Evolutionary conservation across 2,797 vertebrate species (phyloP).

Genomic region (Lagodon rhomboides): DNA sequence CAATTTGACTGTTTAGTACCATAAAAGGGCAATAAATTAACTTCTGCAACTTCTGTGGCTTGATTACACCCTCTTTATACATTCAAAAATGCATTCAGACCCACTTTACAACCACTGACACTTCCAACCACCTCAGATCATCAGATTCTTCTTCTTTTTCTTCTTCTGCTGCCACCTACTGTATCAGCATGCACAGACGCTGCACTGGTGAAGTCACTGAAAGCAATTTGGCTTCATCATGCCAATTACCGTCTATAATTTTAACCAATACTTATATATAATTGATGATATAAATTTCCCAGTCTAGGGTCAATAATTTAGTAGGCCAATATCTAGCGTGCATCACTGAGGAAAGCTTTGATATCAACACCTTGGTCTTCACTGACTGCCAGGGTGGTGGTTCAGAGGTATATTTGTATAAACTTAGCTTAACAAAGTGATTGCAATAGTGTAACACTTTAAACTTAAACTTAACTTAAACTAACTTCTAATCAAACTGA

Average conservation of each 20-base stretch:
- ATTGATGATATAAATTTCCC: neutral
- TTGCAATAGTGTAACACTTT: neutral
- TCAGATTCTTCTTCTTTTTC: neutral
- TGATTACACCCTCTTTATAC: neutral
- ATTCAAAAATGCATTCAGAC: neutral
- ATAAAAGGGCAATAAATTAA: neutral
- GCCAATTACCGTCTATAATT: too few species aligned
- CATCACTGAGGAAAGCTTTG: too few species aligned
- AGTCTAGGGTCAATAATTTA: too few species aligned
- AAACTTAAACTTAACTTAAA: neutral
- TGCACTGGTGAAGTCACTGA: too few species aligned
- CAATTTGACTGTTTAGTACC: neutral
- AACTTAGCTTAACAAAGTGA: too few species aligned
- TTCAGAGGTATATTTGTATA: too few species aligned
- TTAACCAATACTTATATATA: too few species aligned
- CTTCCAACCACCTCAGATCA: neutral
- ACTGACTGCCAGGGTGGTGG: neutral
- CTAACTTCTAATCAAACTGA: too few species aligned
- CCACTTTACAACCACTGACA: neutral
- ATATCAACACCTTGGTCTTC: neutral
- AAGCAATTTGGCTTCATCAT: too few species aligned
- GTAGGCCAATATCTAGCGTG: too few species aligned
- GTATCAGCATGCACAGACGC: too few species aligned
- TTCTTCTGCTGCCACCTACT: too few species aligned
- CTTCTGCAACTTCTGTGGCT: neutral